Evolutionary conservation across 2,797 vertebrate species (phyloP).

Genomic region (Potorous gilbertii): DNA sequence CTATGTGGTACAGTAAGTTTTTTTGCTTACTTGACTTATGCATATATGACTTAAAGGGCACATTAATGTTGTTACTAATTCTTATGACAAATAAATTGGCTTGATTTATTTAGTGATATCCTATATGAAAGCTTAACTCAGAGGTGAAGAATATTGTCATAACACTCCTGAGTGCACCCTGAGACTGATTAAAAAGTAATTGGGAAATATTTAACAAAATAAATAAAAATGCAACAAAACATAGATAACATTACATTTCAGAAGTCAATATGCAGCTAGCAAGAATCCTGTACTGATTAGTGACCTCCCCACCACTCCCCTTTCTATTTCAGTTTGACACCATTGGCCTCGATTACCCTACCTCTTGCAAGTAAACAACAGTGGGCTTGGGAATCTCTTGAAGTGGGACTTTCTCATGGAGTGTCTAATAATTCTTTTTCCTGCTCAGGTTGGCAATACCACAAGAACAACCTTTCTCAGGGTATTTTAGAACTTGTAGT

Average conservation of each 20-base stretch:
- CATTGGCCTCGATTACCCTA: background rate
- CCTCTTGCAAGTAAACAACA: background rate
- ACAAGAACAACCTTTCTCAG: background rate
- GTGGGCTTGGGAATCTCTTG: background rate
- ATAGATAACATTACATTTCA: background rate
- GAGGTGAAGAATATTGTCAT: background rate
- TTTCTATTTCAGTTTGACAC: background rate
- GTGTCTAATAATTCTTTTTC: background rate
- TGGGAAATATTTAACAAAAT: background rate
- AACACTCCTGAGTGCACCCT: background rate
- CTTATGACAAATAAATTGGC: background rate
- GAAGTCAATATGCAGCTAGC: background rate
- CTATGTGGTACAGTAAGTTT: background rate
- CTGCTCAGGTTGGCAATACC: background rate
- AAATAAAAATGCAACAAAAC: background rate
- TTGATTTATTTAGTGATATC: background rate
- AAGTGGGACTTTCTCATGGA: background rate
- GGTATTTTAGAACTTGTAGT: conserved; percentile 49
- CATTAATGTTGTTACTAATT: background rate
- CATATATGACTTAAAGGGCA: rapidly evolving
- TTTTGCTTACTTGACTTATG: background rate
- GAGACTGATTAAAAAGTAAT: background rate
- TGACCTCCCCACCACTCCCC: background rate
- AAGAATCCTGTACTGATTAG: background rate
- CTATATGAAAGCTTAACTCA: background rate